Base-by-base conservation (phyloP, 1,140 invertebrate species). In the Ceratina calcarata region DNA sequence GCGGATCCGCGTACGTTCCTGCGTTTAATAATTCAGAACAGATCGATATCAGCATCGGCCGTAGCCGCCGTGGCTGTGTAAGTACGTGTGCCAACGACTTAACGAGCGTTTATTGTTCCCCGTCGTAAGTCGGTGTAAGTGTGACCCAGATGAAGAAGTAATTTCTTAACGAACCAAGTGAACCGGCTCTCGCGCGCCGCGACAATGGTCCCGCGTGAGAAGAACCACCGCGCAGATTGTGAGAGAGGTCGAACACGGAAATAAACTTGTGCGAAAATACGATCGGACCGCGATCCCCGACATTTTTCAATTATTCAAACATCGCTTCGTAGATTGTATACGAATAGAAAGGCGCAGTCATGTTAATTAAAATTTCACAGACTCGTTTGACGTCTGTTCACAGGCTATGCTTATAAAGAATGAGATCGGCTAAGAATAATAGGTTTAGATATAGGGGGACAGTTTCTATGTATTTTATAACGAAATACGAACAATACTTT, bases 141-240 rank as follows among this genome's bases (percentile, higher is more conserved):
- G 51, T 83, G 85, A 87, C 85, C 84, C 73, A 71, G 71, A 74
- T 84, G 78, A 84, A 88, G 86, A 83, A 88, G 86, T 82, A 84
- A 88, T 88, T 88, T 78, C 75, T 71, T 62, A 78, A 71, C 75
- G 75, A 78, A 69, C 45, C 32, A 37, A 37, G 53, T 22, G 58
- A 57, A 57, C 51, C 61, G 60, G 49, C 6, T 24, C n/a, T 27
- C 49, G n/a, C 32, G 32, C 18, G 18, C 3, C 4, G 37, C 65
- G 65, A 49, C 65, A 67, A 67, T 51, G 45, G 13, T 67, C 1
- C 65, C 32, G 65, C 65, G 74, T 27, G 65, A 53, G 57, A 37
- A 57, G 27, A 55, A 45, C 13, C 8, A 16, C 27, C 20, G 8
- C 10, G 22, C 15, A 4, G 16, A n/a, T 10, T 37, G 15, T 62